Evolutionary conservation across 2,888 invertebrate genomes (phyloP).

Genomic region (Hecatera dysodea): DNA sequence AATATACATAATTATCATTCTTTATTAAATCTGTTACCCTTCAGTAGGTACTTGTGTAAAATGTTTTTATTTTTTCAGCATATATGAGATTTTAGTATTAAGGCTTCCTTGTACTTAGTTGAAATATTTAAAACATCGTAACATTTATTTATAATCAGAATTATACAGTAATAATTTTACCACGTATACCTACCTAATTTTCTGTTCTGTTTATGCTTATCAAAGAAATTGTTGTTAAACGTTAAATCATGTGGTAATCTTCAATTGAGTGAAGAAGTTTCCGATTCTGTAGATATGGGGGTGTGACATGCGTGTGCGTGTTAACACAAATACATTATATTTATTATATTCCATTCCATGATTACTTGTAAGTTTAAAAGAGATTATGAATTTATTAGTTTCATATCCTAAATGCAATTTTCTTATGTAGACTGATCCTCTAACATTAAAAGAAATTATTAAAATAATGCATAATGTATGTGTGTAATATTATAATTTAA

Average conservation of each 20-base stretch:
- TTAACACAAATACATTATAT: background rate
- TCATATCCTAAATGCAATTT: slow-evolving; percentile 47
- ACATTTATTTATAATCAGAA: slow-evolving; percentile 35
- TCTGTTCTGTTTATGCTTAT: background rate
- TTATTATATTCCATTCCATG: slow-evolving; percentile 11
- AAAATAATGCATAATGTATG: slow-evolving; percentile 9
- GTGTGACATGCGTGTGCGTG: background rate
- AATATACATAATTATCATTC: slow-evolving; percentile 4
- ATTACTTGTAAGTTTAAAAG: slow-evolving; percentile 43
- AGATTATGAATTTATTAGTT: slow-evolving; percentile 57
- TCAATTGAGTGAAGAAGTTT: background rate
- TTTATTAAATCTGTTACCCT: slow-evolving; percentile 13
- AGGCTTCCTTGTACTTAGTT: slow-evolving; percentile 60
- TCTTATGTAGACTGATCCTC: slow-evolving; percentile 45
- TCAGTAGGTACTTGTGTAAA: slow-evolving; percentile 16
- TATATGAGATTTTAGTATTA: slow-evolving; percentile 34
- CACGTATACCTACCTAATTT: slow-evolving; percentile 17
- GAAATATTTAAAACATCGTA: slow-evolving; percentile 21
- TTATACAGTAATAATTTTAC: slow-evolving; percentile 13
- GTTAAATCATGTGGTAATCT: background rate
- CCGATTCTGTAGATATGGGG: background rate
- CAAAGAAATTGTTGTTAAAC: background rate
- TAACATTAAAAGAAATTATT: slow-evolving; percentile 28
- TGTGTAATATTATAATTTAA: slow-evolving; percentile 14
- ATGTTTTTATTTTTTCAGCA: background rate